Percentiles rank a stretch among this genome's conserved stretches.
phyloP scores from a whole-genome alignment of 1,140 invertebrate species.

The Drosophila subpulchrella region DNA sequence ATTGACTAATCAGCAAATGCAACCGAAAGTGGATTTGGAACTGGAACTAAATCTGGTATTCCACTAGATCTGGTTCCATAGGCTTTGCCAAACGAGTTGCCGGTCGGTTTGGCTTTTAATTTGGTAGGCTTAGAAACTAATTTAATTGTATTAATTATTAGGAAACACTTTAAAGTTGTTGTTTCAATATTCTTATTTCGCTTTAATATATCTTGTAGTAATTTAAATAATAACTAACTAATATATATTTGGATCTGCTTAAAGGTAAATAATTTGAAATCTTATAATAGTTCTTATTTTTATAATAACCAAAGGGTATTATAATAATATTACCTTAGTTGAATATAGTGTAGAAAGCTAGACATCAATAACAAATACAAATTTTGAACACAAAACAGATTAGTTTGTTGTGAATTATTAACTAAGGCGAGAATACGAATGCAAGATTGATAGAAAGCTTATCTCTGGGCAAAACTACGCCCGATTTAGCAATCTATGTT shows the following conservation, averaged over 20 bases:
- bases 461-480: too few relatives aligned
- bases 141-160: not conserved
- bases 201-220: too few relatives aligned
- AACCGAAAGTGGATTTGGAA: slow-evolving; percentile 22
- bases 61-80: slow-evolving; percentile 27
- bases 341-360: not conserved
- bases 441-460: not conserved
- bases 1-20: slow-evolving; percentile 44
- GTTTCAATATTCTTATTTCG: not conserved
- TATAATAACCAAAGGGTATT: too few relatives aligned
- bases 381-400: not conserved
- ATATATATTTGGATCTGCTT: too few relatives aligned
- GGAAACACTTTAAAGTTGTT: not conserved
- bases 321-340: not conserved
- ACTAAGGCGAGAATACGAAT: not conserved
- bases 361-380: not conserved
- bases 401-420: not conserved
- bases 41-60: slow-evolving; percentile 23
- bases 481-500: not conserved
- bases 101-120: not conserved
- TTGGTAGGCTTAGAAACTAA: not conserved
- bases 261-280: too few relatives aligned
- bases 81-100: slow-evolving; percentile 17
- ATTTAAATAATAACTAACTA: too few relatives aligned
- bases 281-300: too few relatives aligned